These are phyloP conservation scores for Ectropis crepuscularia DNA, from an alignment of 2,888 invertebrate genomes.

Conservation along the genomic window DNA sequence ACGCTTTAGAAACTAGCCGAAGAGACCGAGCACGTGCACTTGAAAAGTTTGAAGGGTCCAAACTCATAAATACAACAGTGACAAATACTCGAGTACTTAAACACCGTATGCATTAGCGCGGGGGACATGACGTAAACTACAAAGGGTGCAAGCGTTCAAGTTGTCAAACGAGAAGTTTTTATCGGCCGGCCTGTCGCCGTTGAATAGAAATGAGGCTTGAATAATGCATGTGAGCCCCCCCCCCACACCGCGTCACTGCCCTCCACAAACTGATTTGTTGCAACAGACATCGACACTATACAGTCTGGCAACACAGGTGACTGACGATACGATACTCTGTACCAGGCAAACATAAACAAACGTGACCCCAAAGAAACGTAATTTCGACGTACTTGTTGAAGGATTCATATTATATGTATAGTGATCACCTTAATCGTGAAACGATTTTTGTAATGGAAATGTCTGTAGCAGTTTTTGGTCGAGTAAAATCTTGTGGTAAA, in stretches of 20 bases:
- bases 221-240: conserved; percentile 76
- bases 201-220: conserved; percentile 83
- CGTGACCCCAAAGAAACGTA: no score
- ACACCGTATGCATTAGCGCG: conserved; percentile 51
- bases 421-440: no score
- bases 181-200: conserved; percentile 80
- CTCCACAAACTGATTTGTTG: conserved; percentile 71
- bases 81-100: conserved; percentile 57
- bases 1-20: no score
- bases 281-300: conserved; percentile 52
- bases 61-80: conserved; percentile 55
- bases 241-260: conserved; percentile 55
- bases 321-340: conserved; percentile 37
- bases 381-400: no score
- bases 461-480: no score
- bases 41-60: conserved; percentile 41
- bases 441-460: no score
- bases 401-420: no score
- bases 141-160: conserved; percentile 82
- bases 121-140: conserved; percentile 75
- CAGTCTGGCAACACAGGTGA: conserved; percentile 54
- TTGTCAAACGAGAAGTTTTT: conserved; percentile 84
- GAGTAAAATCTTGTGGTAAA: no score
- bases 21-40: conserved; percentile 18
- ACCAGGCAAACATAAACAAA: no score